A percentile compares a stretch with the other conserved stretches of the same genome.
Evolutionary conservation across 2,888 invertebrate species (phyloP).

Genomic region (Hylaea fasciaria): DNA sequence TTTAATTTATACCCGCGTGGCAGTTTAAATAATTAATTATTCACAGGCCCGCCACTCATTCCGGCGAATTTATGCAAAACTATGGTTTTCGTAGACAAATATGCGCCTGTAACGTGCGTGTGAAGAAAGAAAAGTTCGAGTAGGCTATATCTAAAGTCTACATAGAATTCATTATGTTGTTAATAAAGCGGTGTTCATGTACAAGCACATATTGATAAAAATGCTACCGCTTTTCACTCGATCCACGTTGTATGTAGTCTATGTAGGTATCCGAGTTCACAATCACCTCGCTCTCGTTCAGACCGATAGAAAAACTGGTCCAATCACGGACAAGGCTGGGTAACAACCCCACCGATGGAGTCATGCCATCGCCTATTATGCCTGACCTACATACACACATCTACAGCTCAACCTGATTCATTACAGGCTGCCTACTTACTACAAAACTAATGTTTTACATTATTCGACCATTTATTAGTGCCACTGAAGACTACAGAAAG

Average conservation of each 20-base stretch:
- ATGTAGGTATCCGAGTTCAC: slow-evolving; percentile 49
- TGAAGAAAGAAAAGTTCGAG: too few species aligned
- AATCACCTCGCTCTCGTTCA: slow-evolving; percentile 72
- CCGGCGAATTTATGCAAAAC: too few species aligned
- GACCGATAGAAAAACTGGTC: slow-evolving; percentile 75
- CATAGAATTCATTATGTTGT: too few species aligned
- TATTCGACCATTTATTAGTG: slow-evolving; percentile 12
- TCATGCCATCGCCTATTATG: slow-evolving; percentile 70
- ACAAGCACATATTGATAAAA: neutral
- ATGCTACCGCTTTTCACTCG: slow-evolving; percentile 33
- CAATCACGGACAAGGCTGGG: slow-evolving; percentile 73
- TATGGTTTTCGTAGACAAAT: too few species aligned
- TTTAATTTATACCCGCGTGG: too few species aligned
- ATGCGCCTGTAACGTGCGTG: too few species aligned
- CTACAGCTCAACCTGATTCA: slow-evolving; percentile 52
- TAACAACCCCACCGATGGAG: slow-evolving; percentile 65
- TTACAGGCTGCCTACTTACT: slow-evolving; percentile 26
- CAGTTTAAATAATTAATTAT: too few species aligned
- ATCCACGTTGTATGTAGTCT: slow-evolving; percentile 44
- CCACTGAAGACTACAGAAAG: slow-evolving; percentile 5
- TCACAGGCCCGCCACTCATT: too few species aligned
- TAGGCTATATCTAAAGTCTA: too few species aligned
- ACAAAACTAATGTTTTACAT: slow-evolving; percentile 29
- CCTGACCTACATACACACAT: slow-evolving; percentile 69
- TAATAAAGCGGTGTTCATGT: too few species aligned